Percentiles rank a stretch among this genome's conserved stretches.
Evolutionary conservation across 2,888 invertebrate genomes (phyloP).

Genomic region (Drosophila planitibia): DNA sequence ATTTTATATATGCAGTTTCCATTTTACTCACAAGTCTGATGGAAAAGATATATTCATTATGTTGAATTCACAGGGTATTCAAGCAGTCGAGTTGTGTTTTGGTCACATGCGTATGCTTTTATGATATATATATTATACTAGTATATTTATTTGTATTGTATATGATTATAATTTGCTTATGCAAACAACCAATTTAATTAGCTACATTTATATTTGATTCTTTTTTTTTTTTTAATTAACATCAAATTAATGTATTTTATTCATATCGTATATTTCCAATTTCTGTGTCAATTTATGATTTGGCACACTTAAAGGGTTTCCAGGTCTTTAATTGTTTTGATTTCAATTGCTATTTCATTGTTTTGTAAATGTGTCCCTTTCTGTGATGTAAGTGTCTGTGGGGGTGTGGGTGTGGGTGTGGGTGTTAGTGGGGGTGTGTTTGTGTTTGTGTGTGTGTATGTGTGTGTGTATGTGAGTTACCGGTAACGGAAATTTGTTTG

Average conservation of each 20-base stretch:
- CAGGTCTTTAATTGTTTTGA: background rate
- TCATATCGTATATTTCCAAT: background rate
- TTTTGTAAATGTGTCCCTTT: slow-evolving; percentile 32
- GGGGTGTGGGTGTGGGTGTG: slow-evolving; percentile 10
- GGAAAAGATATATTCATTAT: background rate
- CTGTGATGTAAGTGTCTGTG: slow-evolving; percentile 1
- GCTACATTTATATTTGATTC: background rate
- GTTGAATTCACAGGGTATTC: background rate
- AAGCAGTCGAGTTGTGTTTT: background rate
- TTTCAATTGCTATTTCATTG: slow-evolving; percentile 41
- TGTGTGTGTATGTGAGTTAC: slow-evolving; percentile 29
- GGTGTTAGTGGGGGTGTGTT: background rate
- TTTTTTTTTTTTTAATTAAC: background rate
- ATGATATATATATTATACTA: background rate
- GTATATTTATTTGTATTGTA: background rate
- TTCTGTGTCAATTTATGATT: background rate
- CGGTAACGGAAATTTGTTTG: slow-evolving; percentile 67
- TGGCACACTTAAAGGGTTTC: slow-evolving; percentile 10
- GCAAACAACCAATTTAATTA: background rate
- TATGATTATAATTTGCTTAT: no score
- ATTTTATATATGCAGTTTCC: background rate
- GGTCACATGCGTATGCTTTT: background rate
- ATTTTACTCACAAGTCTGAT: no score
- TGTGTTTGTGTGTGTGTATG: slow-evolving; percentile 11
- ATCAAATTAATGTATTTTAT: background rate